These are phyloP conservation scores for Oryzias dopingdopingensis DNA, from an alignment of 2,797 vertebrate genomes.

Conservation along the genomic window DNA sequence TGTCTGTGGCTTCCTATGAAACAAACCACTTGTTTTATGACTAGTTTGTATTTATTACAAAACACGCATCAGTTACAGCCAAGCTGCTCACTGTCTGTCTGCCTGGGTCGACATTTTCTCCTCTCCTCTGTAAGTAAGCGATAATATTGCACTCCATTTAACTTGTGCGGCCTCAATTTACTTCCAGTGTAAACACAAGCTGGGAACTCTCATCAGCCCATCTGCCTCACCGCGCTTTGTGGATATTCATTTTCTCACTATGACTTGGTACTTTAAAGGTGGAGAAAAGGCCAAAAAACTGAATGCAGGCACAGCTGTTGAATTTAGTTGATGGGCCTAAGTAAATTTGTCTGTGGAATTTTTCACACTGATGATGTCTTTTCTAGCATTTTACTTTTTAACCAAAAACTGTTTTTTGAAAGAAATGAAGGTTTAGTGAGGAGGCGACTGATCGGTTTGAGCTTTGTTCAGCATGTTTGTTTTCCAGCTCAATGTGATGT, in stretches of 20 bases:
- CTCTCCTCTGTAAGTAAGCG: slow-evolving; percentile 21
- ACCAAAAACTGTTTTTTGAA: slow-evolving; percentile 16
- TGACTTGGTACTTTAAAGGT: slow-evolving; percentile 25
- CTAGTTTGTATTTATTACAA: slow-evolving; percentile 6
- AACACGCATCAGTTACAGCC: slow-evolving; percentile 23
- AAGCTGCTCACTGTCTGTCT: neutral
- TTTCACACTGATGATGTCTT: slow-evolving; percentile 28
- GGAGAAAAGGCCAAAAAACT: slow-evolving; percentile 22
- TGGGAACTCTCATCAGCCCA: slow-evolving; percentile 54
- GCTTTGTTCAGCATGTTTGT: too few species aligned
- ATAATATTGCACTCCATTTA: slow-evolving; percentile 52
- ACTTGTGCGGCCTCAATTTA: slow-evolving; percentile 45
- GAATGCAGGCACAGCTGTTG: slow-evolving; percentile 45
- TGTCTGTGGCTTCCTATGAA: slow-evolving; percentile 33
- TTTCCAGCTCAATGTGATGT: slow-evolving; percentile 1
- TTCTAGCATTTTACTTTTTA: slow-evolving; percentile 16
- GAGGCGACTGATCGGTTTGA: slow-evolving; percentile 7
- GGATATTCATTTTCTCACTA: slow-evolving; percentile 45
- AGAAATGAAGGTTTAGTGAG: too few species aligned
- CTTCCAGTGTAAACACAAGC: slow-evolving; percentile 59
- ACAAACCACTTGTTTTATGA: slow-evolving; percentile 10
- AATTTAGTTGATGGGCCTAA: slow-evolving; percentile 32
- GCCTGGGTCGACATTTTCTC: neutral
- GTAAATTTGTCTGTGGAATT: slow-evolving; percentile 36
- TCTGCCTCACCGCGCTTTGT: slow-evolving; percentile 43